Evolutionary conservation across 92 coral and sea anemone species (phyloP).

Genomic region (Blastomussa wellsi): DNA sequence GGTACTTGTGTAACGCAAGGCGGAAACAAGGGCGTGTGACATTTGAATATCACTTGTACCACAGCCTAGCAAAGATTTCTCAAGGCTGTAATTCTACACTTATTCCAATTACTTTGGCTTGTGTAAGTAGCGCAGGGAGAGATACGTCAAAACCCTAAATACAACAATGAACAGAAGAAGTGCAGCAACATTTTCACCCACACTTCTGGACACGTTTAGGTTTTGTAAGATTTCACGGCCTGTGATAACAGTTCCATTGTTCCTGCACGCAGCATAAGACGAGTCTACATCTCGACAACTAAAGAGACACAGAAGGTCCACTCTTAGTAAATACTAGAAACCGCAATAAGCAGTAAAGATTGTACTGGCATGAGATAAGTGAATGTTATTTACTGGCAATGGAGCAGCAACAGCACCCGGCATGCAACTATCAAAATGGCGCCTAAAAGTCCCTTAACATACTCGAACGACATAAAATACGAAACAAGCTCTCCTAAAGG

Average conservation of each 20-base stretch:
- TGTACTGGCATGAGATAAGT: background rate
- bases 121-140: slow-evolving; percentile 72
- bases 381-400: background rate
- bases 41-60: background rate
- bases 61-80: background rate
- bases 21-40: background rate
- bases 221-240: slow-evolving; percentile 71
- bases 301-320: background rate
- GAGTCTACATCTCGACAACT: slow-evolving; percentile 62
- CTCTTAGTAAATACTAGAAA: background rate
- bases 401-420: background rate
- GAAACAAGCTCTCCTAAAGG: too few species aligned
- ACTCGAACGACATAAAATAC: too few species aligned
- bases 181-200: slow-evolving; percentile 67
- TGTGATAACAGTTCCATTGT: slow-evolving; percentile 70
- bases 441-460: too few species aligned
- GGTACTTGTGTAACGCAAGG: background rate
- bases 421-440: too few species aligned
- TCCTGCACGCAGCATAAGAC: slow-evolving; percentile 62
- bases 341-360: background rate
- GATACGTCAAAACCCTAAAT: slow-evolving; percentile 69
- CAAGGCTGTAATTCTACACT: background rate
- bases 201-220: slow-evolving; percentile 60
- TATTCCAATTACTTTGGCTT: slow-evolving; percentile 48
- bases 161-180: slow-evolving; percentile 52